A percentile compares a stretch with the other conserved stretches of the same genome.
These are phyloP conservation scores for Myotis yumanensis DNA, from an alignment of 2,113 vertebrate species.

Conservation along the genomic window DNA sequence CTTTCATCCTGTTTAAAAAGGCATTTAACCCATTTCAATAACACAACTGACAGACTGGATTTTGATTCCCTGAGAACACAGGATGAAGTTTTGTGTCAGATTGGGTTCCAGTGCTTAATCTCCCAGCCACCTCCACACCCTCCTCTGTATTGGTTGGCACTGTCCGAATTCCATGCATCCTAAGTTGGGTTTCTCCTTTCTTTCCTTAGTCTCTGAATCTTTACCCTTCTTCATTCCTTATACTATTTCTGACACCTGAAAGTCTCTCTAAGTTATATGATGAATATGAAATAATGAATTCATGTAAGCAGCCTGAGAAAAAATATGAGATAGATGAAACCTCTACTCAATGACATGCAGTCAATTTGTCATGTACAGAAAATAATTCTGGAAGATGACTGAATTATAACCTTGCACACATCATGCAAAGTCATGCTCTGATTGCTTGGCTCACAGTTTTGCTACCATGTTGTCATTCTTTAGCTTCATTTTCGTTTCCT, in stretches of 20 bases:
- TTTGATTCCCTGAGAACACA: not conserved
- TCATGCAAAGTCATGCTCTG: not conserved
- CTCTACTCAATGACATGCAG: not conserved
- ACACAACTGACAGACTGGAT: not conserved
- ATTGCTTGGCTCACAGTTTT: not conserved
- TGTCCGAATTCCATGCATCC: not conserved
- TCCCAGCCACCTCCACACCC: not conserved
- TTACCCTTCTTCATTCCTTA: not conserved
- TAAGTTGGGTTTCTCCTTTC: not conserved
- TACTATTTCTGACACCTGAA: not conserved
- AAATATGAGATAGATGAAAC: slow-evolving; percentile 7
- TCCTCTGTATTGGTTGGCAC: not conserved
- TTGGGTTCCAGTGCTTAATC: not conserved
- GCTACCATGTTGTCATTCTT: not conserved
- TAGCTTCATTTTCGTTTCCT: not conserved
- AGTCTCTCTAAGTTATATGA: not conserved
- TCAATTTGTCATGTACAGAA: not conserved
- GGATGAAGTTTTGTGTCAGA: not conserved
- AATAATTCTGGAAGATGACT: not conserved
- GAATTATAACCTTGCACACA: not conserved
- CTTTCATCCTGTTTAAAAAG: not conserved
- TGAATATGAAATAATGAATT: slow-evolving; percentile 5
- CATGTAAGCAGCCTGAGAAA: not conserved
- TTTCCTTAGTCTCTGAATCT: not conserved
- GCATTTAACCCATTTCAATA: not conserved